These are phyloP conservation scores for Botia almorhae DNA, from an alignment of 2,797 vertebrate species.

Conservation along the genomic window DNA sequence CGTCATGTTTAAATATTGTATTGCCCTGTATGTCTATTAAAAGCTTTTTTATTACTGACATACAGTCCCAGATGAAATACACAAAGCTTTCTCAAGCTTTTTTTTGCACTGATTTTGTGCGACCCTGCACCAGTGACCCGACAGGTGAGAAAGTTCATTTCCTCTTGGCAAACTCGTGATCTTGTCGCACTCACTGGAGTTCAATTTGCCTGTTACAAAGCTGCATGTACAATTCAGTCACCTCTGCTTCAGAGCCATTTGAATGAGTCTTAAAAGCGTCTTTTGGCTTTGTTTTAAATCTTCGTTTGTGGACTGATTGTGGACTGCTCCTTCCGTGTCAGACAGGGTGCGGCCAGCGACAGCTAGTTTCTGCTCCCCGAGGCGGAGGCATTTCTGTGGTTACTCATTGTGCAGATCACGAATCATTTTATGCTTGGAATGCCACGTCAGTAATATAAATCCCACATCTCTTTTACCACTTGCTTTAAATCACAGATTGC, in stretches of 20 bases:
- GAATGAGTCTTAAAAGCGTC: neutral
- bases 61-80: neutral
- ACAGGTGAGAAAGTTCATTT: neutral
- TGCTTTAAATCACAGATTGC: neutral
- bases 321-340: slow-evolving; percentile 18
- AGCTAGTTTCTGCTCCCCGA: neutral
- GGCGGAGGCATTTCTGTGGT: neutral
- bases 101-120: neutral
- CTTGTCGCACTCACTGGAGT: neutral
- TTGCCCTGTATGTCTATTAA: too few relatives aligned
- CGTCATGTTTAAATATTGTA: too few relatives aligned
- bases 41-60: too few relatives aligned
- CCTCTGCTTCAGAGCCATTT: neutral
- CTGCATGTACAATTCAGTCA: neutral
- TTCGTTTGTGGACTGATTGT: slow-evolving; percentile 31
- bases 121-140: neutral
- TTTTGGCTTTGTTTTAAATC: neutral
- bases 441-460: neutral
- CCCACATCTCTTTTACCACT: neutral
- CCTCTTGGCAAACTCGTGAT: neutral
- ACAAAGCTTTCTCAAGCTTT: too few relatives aligned
- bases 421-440: neutral
- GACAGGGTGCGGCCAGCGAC: neutral
- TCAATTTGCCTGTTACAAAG: neutral
- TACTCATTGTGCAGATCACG: neutral